Evolutionary conservation across 2,888 invertebrate species (phyloP).

Genomic region (Sphecodes monilicornis): DNA sequence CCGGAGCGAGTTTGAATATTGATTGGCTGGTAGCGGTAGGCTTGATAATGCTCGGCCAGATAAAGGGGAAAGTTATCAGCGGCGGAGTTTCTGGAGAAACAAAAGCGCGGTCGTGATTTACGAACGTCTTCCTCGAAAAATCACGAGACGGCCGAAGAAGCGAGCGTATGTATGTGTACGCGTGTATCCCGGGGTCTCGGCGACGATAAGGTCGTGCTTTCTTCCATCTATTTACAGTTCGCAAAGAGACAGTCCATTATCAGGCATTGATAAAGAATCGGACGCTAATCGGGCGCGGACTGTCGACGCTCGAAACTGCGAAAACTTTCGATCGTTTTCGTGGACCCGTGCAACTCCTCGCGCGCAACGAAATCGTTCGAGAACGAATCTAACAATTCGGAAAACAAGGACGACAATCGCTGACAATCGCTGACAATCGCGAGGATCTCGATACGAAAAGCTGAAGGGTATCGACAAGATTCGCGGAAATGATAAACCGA

Average conservation of each 20-base stretch:
- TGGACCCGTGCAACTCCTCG: not conserved
- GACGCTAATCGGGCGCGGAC: slow-evolving; percentile 11
- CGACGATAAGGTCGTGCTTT: slow-evolving; percentile 32
- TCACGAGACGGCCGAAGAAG: slow-evolving; percentile 18
- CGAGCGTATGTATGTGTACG: not conserved
- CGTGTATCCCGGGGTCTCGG: slow-evolving; percentile 2
- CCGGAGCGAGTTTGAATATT: slow-evolving; percentile 27
- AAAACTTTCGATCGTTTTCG: not conserved
- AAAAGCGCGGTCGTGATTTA: slow-evolving; percentile 44
- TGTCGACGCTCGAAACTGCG: not conserved
- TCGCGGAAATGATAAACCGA: slow-evolving; percentile 47
- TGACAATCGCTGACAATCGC: too few species aligned
- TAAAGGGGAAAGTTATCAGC: slow-evolving; percentile 43
- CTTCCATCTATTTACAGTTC: slow-evolving; percentile 37
- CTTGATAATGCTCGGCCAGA: slow-evolving; percentile 37
- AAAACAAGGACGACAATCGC: too few species aligned
- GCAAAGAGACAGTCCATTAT: slow-evolving; percentile 18
- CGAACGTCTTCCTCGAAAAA: slow-evolving; percentile 31
- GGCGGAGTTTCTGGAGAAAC: slow-evolving; percentile 32
- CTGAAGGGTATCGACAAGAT: slow-evolving; percentile 12
- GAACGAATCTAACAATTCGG: not conserved
- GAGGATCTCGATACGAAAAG: not conserved
- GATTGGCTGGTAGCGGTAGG: slow-evolving; percentile 40
- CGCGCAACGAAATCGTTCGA: not conserved
- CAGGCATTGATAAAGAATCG: slow-evolving; percentile 42